Evolutionary conservation across 2,888 invertebrate species (phyloP).

Genomic region (Cephus sareptanus): DNA sequence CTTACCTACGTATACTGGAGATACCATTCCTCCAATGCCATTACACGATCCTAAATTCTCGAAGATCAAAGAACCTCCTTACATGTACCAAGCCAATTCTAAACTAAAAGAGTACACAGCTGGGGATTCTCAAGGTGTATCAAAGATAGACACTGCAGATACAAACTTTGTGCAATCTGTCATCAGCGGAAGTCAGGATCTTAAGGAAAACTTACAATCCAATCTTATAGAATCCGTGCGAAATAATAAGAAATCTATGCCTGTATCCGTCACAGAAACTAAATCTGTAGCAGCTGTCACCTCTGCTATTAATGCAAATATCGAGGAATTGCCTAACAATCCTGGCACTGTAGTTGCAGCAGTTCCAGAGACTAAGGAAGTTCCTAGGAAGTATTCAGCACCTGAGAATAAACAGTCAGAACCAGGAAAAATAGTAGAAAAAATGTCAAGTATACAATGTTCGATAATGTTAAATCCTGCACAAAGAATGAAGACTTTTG

Average conservation of each 20-base stretch:
- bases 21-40: neutral
- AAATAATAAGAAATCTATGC: too few relatives aligned
- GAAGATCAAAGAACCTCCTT: neutral
- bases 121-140: too few relatives aligned
- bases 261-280: neutral
- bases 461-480: conserved; percentile 30
- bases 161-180: too few relatives aligned
- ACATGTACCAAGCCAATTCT: too few relatives aligned
- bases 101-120: too few relatives aligned
- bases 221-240: neutral
- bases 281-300: neutral
- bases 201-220: neutral
- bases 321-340: too few relatives aligned
- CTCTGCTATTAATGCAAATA: too few relatives aligned
- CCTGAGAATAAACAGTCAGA: conserved; percentile 11
- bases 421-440: conserved; percentile 15
- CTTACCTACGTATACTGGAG: neutral
- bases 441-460: conserved; percentile 37
- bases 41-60: neutral
- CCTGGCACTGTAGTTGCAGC: too few relatives aligned
- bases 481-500: conserved; percentile 32
- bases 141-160: too few relatives aligned
- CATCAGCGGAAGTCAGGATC: neutral
- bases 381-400: conserved; percentile 13
- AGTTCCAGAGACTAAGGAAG: neutral